phyloP scores from a whole-genome alignment of 2,888 invertebrate species.

The Anodontia alba region DNA sequence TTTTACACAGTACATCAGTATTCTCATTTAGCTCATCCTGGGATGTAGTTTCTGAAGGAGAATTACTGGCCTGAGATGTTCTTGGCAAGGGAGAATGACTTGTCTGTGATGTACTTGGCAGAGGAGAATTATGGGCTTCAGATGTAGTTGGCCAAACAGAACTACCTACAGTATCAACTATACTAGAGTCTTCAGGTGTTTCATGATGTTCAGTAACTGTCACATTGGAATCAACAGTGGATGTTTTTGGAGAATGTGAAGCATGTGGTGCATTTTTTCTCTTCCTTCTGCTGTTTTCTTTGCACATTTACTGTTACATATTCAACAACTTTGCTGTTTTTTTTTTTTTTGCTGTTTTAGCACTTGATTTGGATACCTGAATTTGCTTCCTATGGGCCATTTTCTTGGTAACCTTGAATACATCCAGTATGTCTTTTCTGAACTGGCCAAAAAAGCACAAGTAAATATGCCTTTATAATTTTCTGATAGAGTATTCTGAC shows the following conservation, averaged over 20 bases:
- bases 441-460: slow-evolving; percentile 27
- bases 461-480: slow-evolving; percentile 10
- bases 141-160: no score
- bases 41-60: neutral
- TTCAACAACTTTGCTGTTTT: no score
- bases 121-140: neutral
- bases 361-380: slow-evolving; percentile 5
- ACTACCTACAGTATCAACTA: no score
- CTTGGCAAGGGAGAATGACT: slow-evolving; percentile 2
- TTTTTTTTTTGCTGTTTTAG: neutral
- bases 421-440: slow-evolving; percentile 26
- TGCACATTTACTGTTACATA: neutral
- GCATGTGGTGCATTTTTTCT: slow-evolving; percentile 22
- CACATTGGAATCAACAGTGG: neutral
- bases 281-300: slow-evolving; percentile 7
- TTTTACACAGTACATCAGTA: slow-evolving; percentile 19
- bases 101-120: neutral
- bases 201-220: neutral
- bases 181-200: no score
- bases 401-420: slow-evolving; percentile 29
- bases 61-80: neutral
- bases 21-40: neutral
- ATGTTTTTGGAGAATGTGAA: slow-evolving; percentile 3
- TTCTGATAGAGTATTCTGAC: slow-evolving; percentile 23
- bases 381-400: slow-evolving; percentile 44